phyloP scores from a whole-genome alignment of 2,113 vertebrate species.

The Bubo blakistoni region DNA sequence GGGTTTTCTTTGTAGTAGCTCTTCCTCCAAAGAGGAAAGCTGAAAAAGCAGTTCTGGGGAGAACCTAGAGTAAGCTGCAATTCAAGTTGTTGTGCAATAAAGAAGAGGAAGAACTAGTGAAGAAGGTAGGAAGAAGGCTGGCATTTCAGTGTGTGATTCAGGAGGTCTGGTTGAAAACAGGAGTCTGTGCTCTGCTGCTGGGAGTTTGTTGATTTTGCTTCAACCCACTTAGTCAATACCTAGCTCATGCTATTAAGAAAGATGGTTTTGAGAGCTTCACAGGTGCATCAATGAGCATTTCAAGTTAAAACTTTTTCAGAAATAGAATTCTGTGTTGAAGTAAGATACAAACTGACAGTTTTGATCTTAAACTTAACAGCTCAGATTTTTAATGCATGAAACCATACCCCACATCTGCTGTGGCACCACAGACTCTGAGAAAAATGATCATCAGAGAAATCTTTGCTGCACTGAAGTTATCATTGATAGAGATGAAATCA shows the following conservation, averaged over 20 bases:
- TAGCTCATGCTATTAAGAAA: not conserved
- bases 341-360: not conserved
- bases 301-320: not conserved
- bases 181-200: not conserved
- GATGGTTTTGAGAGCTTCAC: not conserved
- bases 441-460: slow-evolving; percentile 10
- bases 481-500: slow-evolving; percentile 52
- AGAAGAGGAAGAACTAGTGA: not conserved
- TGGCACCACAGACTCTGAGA: not conserved
- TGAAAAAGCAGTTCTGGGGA: not conserved
- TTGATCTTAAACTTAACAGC: not conserved
- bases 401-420: not conserved
- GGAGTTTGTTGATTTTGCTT: not conserved
- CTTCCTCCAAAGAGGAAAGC: not conserved
- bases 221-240: not conserved
- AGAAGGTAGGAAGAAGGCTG: not conserved
- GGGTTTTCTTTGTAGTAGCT: not conserved
- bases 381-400: not conserved
- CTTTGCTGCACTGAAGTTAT: slow-evolving; percentile 23
- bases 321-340: not conserved
- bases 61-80: not conserved
- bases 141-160: not conserved
- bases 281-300: not conserved
- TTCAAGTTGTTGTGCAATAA: not conserved
- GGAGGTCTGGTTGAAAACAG: not conserved